Evolutionary conservation across 2,113 vertebrate genomes (phyloP).

Genomic region (Syrrhaptes paradoxus): DNA sequence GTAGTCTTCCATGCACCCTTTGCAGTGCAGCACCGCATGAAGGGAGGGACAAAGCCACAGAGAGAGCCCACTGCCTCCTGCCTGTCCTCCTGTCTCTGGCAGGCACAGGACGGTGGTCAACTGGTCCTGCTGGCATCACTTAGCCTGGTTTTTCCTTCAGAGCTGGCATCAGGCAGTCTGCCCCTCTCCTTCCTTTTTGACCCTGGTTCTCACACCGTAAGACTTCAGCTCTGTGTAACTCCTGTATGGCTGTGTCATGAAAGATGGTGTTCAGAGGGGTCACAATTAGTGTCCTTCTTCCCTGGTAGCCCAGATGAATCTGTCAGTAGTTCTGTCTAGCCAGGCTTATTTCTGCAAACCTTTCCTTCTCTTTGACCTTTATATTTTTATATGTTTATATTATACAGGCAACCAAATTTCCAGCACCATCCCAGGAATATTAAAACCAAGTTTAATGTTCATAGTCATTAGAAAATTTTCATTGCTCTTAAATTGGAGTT

Average conservation of each 20-base stretch:
- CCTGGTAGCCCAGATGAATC: neutral
- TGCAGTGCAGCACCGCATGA: neutral
- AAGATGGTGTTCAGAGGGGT: neutral
- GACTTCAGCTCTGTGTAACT: neutral
- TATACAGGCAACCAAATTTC: neutral
- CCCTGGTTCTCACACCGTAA: neutral
- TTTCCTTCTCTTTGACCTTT: neutral
- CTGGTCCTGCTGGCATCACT: neutral
- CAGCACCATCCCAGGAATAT: neutral
- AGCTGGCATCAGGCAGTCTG: neutral
- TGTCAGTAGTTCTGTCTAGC: neutral
- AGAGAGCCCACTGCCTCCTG: neutral
- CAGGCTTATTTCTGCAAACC: neutral
- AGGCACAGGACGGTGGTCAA: neutral
- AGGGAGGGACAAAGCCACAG: rapidly evolving
- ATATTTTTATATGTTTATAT: neutral
- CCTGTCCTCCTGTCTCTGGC: neutral
- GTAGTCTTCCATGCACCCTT: neutral
- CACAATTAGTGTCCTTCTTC: neutral
- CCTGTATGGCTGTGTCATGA: neutral
- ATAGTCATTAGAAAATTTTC: neutral
- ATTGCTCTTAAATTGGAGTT: neutral
- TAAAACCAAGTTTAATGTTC: neutral
- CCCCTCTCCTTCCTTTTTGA: neutral
- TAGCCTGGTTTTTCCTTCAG: neutral